These are phyloP conservation scores for Epistrophe grossulariae DNA, from an alignment of 2,888 invertebrate species.

Conservation along the genomic window DNA sequence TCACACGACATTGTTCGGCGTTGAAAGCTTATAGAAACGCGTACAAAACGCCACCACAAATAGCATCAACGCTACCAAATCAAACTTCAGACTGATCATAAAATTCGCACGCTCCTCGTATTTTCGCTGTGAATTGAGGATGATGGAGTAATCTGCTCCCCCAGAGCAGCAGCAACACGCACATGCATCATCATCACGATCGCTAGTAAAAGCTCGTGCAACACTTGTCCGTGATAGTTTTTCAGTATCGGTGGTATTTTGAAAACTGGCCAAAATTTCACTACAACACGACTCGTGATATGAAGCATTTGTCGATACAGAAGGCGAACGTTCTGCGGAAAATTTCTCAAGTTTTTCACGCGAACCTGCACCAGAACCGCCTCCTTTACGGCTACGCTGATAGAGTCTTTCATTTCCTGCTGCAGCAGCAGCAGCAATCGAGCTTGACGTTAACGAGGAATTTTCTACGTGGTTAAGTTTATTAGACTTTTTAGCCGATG, in stretches of 20 bases:
- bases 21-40: conserved; percentile 92
- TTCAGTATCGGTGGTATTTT: conserved; percentile 72
- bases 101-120: conserved; percentile 79
- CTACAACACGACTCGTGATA: conserved; percentile 68
- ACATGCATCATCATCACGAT: conserved; percentile 58
- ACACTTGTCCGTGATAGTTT: conserved; percentile 74
- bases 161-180: conserved; percentile 61
- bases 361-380: conserved; percentile 44
- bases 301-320: conserved; percentile 63
- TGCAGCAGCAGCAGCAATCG: conserved; percentile 33
- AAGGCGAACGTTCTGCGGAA: conserved; percentile 60
- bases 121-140: conserved; percentile 34
- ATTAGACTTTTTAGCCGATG: conserved; percentile 42
- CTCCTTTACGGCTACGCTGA: conserved; percentile 67
- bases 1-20: conserved; percentile 96
- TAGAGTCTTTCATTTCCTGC: conserved; percentile 54
- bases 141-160: conserved; percentile 40
- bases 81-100: conserved; percentile 88
- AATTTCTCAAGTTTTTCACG: conserved; percentile 77
- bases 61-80: conserved; percentile 89
- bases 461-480: conserved; percentile 57
- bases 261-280: conserved; percentile 68
- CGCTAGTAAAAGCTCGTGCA: conserved; percentile 68
- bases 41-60: conserved; percentile 89
- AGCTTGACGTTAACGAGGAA: conserved; percentile 49